Conservation (phyloP, 37 sponge, comb jelly and placozoan species). For the Mnemiopsis leidyi region DNA sequence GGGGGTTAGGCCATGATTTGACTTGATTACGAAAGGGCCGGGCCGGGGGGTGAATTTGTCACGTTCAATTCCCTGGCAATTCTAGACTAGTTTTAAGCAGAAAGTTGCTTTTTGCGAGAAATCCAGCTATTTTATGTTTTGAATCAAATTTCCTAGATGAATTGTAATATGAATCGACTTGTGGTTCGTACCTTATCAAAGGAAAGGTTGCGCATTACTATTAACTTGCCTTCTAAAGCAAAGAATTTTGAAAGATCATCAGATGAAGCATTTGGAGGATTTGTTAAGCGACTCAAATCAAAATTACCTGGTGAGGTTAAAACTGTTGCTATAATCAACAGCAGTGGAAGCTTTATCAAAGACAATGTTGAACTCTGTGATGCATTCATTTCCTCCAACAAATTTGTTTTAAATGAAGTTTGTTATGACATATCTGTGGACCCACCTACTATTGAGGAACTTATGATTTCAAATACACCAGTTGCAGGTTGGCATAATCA, state of each 20-base stretch:
- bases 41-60: no score
- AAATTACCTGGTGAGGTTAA: not conserved
- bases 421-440: not conserved
- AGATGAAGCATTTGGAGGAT: not conserved
- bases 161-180: not conserved
- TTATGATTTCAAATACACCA: not conserved
- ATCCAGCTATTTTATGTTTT: no score
- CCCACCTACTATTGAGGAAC: constrained; percentile 10
- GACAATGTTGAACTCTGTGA: not conserved
- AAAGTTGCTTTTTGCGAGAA: no score
- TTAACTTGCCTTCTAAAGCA: not conserved
- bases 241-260: not conserved
- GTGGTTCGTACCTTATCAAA: constrained; percentile 15
- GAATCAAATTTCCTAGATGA: no score
- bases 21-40: no score
- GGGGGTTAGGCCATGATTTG: no score
- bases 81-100: no score
- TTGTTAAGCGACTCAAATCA: not conserved
- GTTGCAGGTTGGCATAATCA: not conserved
- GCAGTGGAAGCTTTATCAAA: not conserved
- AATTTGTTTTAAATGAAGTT: not conserved
- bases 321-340: not conserved
- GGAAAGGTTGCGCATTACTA: not conserved
- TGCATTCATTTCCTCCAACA: not conserved
- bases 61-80: no score